Conservation (phyloP, 2,797 vertebrate species). For the Crocodylus rhombifer region DNA sequence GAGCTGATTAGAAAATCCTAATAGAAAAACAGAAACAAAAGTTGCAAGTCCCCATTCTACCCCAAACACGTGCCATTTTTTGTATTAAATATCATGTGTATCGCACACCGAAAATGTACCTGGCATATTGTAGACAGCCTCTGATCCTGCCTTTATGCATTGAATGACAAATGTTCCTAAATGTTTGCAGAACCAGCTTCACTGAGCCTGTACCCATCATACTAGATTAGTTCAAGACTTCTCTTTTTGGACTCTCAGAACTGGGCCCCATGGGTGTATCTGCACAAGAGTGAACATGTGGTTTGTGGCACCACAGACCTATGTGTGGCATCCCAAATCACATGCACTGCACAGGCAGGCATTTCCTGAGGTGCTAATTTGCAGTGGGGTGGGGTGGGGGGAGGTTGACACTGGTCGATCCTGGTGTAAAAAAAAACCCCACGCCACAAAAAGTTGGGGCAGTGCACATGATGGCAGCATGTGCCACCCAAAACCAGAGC, state of each 20-base stretch:
- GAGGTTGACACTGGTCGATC: too few relatives aligned
- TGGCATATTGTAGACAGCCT: not conserved
- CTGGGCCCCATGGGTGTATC: not conserved
- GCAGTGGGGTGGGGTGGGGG: too few relatives aligned
- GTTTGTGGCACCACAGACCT: too few relatives aligned
- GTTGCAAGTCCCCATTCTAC: not conserved
- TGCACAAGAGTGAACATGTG: accelerated
- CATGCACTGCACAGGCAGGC: too few relatives aligned
- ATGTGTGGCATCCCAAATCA: too few relatives aligned
- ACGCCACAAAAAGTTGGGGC: too few relatives aligned
- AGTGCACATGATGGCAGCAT: too few relatives aligned
- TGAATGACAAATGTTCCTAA: not conserved
- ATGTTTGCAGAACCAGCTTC: not conserved
- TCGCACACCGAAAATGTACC: not conserved
- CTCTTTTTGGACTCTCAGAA: not conserved
- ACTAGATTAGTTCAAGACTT: not conserved
- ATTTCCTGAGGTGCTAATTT: too few relatives aligned
- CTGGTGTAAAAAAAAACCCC: too few relatives aligned
- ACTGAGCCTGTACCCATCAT: not conserved
- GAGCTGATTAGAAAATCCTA: slow-evolving; percentile 13
- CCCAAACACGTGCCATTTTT: not conserved
- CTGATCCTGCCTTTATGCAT: not conserved
- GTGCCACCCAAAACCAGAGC: too few relatives aligned
- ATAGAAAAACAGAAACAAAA: not conserved
- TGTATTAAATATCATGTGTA: not conserved